Conservation (phyloP, 1,140 invertebrate genomes). For the Rhizoglyphus robini region DNA sequence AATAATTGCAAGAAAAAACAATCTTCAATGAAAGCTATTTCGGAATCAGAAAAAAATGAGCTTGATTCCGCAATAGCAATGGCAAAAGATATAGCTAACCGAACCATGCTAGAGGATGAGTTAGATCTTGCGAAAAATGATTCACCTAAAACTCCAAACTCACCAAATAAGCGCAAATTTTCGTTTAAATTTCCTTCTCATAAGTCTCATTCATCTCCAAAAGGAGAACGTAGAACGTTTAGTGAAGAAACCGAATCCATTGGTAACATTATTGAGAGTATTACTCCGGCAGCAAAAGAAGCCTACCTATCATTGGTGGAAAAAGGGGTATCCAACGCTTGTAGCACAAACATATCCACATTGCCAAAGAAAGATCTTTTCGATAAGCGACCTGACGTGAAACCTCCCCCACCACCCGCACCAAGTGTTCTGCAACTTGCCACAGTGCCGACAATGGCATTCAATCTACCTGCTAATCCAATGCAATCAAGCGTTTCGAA, state of each 20-base stretch:
- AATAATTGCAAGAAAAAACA: slow-evolving; percentile 52
- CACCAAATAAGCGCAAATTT: slow-evolving; percentile 58
- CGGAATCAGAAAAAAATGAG: slow-evolving; percentile 79
- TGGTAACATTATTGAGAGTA: slow-evolving; percentile 45
- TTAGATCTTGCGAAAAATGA: slow-evolving; percentile 5
- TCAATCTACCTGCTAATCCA: slow-evolving; percentile 23
- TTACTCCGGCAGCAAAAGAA: slow-evolving; percentile 54
- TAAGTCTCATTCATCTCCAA: slow-evolving; percentile 44
- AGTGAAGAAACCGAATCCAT: slow-evolving; percentile 76
- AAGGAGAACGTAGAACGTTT: slow-evolving; percentile 62
- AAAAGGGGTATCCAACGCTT: slow-evolving; percentile 35
- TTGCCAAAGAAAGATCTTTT: not conserved
- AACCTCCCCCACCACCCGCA: slow-evolving; percentile 9
- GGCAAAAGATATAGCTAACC: slow-evolving; percentile 76
- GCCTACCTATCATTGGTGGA: slow-evolving; percentile 83
- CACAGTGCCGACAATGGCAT: not conserved
- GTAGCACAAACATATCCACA: not conserved
- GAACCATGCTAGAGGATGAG: slow-evolving; percentile 50
- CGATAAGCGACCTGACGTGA: slow-evolving; percentile 8
- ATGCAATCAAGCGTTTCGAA: slow-evolving; percentile 18
- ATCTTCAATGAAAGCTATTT: slow-evolving; percentile 72
- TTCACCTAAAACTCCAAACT: slow-evolving; percentile 52
- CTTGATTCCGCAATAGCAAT: slow-evolving; percentile 82
- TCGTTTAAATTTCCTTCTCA: slow-evolving; percentile 55
- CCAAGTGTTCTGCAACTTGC: not conserved